Conservation (phyloP, 2,113 vertebrate genomes). For the Burhinus bistriatus region DNA sequence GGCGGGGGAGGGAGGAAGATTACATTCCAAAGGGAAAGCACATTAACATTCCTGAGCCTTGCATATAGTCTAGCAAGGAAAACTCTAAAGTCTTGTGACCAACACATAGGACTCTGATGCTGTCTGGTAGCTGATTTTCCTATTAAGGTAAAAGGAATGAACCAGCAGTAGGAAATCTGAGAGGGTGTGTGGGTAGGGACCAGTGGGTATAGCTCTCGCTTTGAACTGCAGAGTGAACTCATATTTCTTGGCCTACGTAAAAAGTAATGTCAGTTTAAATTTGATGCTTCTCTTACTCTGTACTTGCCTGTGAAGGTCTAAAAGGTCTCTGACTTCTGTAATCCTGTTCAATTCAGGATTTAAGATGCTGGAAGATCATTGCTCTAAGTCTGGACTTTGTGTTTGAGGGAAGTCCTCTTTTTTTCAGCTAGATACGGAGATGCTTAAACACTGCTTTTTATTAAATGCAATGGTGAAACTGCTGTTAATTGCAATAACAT, state of each 20-base stretch:
- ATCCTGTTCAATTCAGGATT: background rate
- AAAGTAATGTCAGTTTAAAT: background rate
- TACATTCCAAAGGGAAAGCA: background rate
- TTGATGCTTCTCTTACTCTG: background rate
- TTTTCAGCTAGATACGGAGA: background rate
- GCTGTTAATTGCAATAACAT: background rate
- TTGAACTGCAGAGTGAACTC: background rate
- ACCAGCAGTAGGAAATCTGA: background rate
- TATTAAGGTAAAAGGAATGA: background rate
- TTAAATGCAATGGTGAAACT: background rate
- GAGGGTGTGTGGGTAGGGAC: background rate
- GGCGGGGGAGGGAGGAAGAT: background rate
- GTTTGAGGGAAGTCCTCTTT: background rate
- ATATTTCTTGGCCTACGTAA: background rate
- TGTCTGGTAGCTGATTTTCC: background rate
- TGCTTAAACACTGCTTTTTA: background rate
- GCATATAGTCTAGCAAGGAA: fast-evolving
- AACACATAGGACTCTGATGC: background rate
- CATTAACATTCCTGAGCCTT: background rate
- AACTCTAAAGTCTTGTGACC: background rate
- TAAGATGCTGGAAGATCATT: background rate
- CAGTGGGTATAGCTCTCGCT: background rate
- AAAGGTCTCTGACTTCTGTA: background rate
- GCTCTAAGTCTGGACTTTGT: background rate
- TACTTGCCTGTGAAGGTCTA: background rate